phyloP scores from a whole-genome alignment of 2,113 vertebrate genomes.

The Pomatostomus ruficeps region DNA sequence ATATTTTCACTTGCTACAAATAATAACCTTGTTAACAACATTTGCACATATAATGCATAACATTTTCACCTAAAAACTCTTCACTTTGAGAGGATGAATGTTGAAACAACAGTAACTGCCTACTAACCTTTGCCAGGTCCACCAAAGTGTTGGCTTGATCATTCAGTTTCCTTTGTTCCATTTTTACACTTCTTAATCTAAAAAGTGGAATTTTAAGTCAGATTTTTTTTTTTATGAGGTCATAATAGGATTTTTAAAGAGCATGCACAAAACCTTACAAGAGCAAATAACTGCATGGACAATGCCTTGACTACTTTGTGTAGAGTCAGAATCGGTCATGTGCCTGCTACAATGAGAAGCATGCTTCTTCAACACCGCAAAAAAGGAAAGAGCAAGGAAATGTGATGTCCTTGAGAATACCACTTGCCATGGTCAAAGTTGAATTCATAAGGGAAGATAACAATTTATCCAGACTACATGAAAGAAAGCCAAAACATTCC shows the following conservation, averaged over 20 bases:
- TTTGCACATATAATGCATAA: not conserved
- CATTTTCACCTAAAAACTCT: not conserved
- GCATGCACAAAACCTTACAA: conserved; percentile 85
- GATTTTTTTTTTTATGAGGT: not conserved
- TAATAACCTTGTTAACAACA: not conserved
- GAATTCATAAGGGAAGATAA: conserved; percentile 67
- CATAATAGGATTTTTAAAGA: conserved; percentile 26
- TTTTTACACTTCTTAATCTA: conserved; percentile 99
- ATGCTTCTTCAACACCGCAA: conserved; percentile 82
- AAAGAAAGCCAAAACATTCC: conserved; percentile 80
- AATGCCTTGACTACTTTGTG: conserved; percentile 71
- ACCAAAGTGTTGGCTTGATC: conserved; percentile 99
- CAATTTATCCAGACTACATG: conserved; percentile 66
- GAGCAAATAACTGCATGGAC: conserved; percentile 79
- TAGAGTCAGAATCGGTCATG: conserved; percentile 69
- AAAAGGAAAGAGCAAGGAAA: conserved; percentile 74
- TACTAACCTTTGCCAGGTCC: conserved; percentile 97
- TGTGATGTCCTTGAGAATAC: conserved; percentile 73
- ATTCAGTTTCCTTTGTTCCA: conserved; percentile 99
- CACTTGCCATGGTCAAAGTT: conserved; percentile 62
- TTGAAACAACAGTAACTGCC: not conserved
- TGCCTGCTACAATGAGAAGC: conserved; percentile 80
- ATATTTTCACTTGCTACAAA: not conserved
- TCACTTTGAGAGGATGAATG: not conserved
- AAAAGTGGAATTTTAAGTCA: conserved; percentile 83